Percentiles rank a stretch among this genome's conserved stretches.
These are phyloP conservation scores for Drosophila parthenogenetica DNA, from an alignment of 2,888 invertebrate species.

Conservation along the genomic window DNA sequence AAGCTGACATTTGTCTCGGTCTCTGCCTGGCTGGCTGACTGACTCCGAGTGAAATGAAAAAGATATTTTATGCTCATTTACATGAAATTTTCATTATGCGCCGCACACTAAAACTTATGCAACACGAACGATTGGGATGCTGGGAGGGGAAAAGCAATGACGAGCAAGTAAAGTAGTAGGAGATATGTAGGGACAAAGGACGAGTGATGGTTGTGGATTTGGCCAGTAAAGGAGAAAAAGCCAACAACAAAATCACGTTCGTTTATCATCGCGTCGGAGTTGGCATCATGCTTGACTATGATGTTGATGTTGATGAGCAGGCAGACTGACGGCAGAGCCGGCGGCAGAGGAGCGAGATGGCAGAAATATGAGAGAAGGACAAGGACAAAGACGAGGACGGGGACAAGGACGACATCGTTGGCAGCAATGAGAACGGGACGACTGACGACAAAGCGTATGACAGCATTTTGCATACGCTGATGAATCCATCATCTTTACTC, in stretches of 20 bases:
- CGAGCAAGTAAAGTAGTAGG: constrained; percentile 9
- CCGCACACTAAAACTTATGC: constrained; percentile 72
- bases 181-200: constrained; percentile 1
- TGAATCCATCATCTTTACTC: constrained; percentile 83
- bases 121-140: constrained; percentile 26
- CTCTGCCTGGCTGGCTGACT: constrained; percentile 50
- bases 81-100: constrained; percentile 82
- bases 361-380: neutral
- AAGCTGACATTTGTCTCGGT: constrained; percentile 82
- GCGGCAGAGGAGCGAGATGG: neutral
- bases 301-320: constrained; percentile 79
- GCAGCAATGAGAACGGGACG: constrained; percentile 36
- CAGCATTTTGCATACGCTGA: constrained; percentile 82
- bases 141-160: constrained; percentile 1
- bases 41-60: constrained; percentile 74
- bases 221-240: constrained; percentile 44
- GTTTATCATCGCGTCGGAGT: constrained; percentile 76
- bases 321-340: constrained; percentile 45
- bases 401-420: constrained; percentile 37
- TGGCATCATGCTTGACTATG: constrained; percentile 70
- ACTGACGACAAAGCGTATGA: constrained; percentile 76
- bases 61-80: constrained; percentile 84
- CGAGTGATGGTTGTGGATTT: constrained; percentile 54
- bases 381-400: constrained; percentile 1
- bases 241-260: constrained; percentile 77